These are phyloP conservation scores for Myocastor coypus DNA, from an alignment of 2,113 vertebrate genomes.

Conservation along the genomic window DNA sequence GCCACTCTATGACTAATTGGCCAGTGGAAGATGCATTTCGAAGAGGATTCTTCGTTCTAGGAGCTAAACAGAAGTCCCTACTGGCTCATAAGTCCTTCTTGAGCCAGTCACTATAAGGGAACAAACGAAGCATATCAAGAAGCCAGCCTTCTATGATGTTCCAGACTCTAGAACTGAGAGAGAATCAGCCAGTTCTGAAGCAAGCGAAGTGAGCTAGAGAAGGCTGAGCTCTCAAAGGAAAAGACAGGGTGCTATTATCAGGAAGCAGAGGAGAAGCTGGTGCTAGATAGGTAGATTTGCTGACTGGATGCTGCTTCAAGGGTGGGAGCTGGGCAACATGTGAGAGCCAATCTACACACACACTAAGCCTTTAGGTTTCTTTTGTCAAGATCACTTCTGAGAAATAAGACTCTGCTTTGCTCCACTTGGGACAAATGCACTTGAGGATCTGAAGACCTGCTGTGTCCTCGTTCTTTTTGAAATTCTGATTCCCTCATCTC, in stretches of 20 bases:
- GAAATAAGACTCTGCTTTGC: background rate
- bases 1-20: background rate
- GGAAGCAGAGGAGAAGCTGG: background rate
- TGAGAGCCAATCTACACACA: background rate
- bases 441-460: constrained; percentile 8
- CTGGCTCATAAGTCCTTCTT: background rate
- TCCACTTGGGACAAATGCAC: background rate
- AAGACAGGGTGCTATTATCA: background rate
- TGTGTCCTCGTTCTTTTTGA: constrained; percentile 28
- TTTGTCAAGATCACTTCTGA: background rate
- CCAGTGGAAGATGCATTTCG: background rate
- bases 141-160: background rate
- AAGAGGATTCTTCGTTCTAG: background rate
- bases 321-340: background rate
- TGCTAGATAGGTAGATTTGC: background rate
- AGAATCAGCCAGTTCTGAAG: background rate
- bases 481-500: background rate
- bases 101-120: background rate
- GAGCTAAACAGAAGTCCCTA: background rate
- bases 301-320: background rate
- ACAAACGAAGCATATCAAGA: background rate
- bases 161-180: background rate
- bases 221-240: background rate
- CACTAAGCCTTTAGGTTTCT: background rate
- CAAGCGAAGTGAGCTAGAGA: background rate